Evolutionary conservation across 2,797 vertebrate genomes (phyloP), one percentile per base, ranked within the genome.

Genomic region (Parauchenoglanis ngamensis): DNA sequence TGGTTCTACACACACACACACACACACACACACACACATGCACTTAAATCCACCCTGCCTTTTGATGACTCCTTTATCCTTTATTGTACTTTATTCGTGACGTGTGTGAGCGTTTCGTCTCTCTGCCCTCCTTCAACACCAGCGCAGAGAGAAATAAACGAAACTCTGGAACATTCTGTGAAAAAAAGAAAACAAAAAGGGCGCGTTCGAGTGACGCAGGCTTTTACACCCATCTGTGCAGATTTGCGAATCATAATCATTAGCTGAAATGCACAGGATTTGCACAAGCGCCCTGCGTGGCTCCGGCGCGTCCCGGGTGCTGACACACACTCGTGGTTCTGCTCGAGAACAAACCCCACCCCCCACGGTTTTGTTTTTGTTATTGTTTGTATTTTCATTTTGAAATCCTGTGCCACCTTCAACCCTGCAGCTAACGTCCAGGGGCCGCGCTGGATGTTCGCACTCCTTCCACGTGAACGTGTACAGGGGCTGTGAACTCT

Each of bases 391-490:
- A 17, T 40, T 7, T 80, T 4, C 7, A 15, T 13, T 28, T 31
- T 31, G 13, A 77, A 31, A 54, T 54, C 75, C 61, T 23, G 52
- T 70, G 77, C 85, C 85, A 86, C 80, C 85, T 85, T 88, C 77
- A 70, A 87, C 89, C 85, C 86, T 94, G 94, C 93, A 92, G 92
- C 90, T 92, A 91, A 87, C 92, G 91, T 65, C 59, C 15, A 35
- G 61, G 35, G 56, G 67, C 86, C 90, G 89, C 90, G 91, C 90
- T 89, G 91, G 92, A 89, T 77, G 86, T 87, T 21, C 86, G 44
- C 91, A 88, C 88, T 78, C 63, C 75, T 87, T 86, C 63, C 25
- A 81, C 91, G 88, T 91, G 80, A 93, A 91, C 90, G 83, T 17
- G 88, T 93, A 90, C 90, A 83, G 81, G 73, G 28, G 93, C 91